Percentiles rank a stretch among this genome's conserved stretches.
Evolutionary conservation across 2,888 invertebrate species (phyloP).

Genomic region (Villa cingulata): DNA sequence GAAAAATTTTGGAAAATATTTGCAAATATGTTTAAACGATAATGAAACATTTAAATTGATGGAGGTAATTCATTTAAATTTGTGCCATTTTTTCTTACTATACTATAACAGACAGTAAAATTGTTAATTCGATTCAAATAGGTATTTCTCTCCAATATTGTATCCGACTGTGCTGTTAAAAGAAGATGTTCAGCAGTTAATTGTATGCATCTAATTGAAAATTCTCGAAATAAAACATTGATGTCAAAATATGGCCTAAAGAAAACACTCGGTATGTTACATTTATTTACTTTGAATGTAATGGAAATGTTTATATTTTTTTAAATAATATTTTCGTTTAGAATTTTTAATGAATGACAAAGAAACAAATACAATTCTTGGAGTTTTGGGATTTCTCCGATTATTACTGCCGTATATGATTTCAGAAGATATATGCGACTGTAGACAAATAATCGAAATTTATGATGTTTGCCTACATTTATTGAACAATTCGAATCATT

Average conservation of each 20-base stretch:
- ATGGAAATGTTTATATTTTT: neutral
- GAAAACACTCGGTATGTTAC: constrained; percentile 30
- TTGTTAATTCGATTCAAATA: constrained; percentile 16
- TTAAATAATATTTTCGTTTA: constrained; percentile 9
- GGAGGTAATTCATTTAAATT: constrained; percentile 22
- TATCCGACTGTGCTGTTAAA: constrained; percentile 51
- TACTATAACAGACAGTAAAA: no score
- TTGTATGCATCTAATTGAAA: constrained; percentile 64
- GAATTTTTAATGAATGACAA: constrained; percentile 31
- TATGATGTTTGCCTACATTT: constrained; percentile 65
- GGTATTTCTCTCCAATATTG: constrained; percentile 35
- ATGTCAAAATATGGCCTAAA: constrained; percentile 38
- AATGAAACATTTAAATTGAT: constrained; percentile 31
- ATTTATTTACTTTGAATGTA: neutral
- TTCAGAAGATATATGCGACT: constrained; percentile 22
- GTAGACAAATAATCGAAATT: constrained; percentile 43
- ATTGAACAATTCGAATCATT: constrained; percentile 62
- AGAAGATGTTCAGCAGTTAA: constrained; percentile 70
- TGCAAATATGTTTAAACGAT: constrained; percentile 33
- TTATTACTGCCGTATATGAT: constrained; percentile 45
- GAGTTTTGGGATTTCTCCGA: constrained; percentile 51
- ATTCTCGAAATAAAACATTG: constrained; percentile 52
- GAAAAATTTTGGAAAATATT: constrained; percentile 27
- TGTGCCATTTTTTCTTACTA: no score
- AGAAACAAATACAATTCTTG: constrained; percentile 43